Conservation (phyloP, 2,888 invertebrate genomes). For the Unio delphinus region DNA sequence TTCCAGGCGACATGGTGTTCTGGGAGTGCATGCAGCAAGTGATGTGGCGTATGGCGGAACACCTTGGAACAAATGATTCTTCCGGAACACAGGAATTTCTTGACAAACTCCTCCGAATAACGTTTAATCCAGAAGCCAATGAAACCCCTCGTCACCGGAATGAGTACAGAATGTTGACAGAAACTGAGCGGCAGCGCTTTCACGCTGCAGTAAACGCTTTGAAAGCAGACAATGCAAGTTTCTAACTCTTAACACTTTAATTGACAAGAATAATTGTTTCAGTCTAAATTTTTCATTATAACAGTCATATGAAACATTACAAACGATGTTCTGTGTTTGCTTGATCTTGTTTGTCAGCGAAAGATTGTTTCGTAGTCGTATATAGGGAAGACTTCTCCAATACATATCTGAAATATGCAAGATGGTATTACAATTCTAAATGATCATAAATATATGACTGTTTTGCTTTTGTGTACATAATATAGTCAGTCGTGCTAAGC, state of each 20-base stretch:
- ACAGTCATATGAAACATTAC: too few relatives aligned
- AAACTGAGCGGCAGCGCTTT: slow-evolving; percentile 25
- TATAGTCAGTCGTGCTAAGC: too few relatives aligned
- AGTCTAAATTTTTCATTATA: too few relatives aligned
- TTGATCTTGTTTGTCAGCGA: too few relatives aligned
- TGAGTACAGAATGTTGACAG: slow-evolving; percentile 38
- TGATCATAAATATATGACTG: too few relatives aligned
- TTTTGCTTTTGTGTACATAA: too few relatives aligned
- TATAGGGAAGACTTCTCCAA: too few relatives aligned
- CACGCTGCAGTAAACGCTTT: slow-evolving; percentile 28
- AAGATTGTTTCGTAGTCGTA: too few relatives aligned
- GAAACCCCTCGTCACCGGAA: slow-evolving; percentile 29
- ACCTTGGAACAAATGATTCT: slow-evolving; percentile 32
- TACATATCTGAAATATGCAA: too few relatives aligned
- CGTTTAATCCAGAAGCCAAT: slow-evolving; percentile 17
- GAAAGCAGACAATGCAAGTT: slow-evolving; percentile 31
- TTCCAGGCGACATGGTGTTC: slow-evolving; percentile 33
- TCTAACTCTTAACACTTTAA: not conserved
- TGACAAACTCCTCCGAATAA: slow-evolving; percentile 28
- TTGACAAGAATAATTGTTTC: not conserved
- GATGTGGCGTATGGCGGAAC: slow-evolving; percentile 39
- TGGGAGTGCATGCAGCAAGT: slow-evolving; percentile 42
- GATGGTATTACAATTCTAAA: too few relatives aligned
- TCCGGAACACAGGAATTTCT: slow-evolving; percentile 33
- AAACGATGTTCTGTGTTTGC: too few relatives aligned